A percentile compares a stretch with the other conserved stretches of the same genome.
Conservation (phyloP, 2,888 invertebrate species). For the Galeruca laticollis region DNA sequence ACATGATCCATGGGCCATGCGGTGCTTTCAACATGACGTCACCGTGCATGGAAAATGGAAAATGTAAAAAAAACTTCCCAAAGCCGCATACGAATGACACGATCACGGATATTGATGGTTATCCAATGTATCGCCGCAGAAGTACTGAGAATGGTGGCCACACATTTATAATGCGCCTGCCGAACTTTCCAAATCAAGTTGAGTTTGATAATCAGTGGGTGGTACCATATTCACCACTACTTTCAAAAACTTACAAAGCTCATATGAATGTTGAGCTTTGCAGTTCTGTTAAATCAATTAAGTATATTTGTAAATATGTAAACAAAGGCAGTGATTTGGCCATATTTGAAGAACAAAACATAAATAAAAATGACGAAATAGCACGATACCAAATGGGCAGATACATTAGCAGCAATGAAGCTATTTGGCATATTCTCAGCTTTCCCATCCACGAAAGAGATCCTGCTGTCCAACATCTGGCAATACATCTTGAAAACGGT, state of each 20-base stretch:
- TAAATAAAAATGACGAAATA: not conserved
- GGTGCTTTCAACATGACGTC: too few species aligned
- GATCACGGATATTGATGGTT: too few species aligned
- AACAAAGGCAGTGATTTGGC: too few species aligned
- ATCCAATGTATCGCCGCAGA: not conserved
- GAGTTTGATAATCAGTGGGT: slow-evolving; percentile 2
- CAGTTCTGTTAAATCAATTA: not conserved
- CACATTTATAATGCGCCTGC: not conserved
- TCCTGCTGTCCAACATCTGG: not conserved
- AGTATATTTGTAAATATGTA: too few species aligned
- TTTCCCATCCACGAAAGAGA: not conserved
- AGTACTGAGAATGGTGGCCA: not conserved
- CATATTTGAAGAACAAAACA: too few species aligned
- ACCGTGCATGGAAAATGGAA: too few species aligned
- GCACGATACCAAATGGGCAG: not conserved
- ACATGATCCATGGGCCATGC: too few species aligned
- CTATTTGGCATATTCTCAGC: too few species aligned
- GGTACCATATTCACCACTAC: not conserved
- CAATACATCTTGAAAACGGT: not conserved
- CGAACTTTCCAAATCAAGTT: not conserved
- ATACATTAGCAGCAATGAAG: not conserved
- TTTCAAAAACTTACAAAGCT: slow-evolving; percentile 2
- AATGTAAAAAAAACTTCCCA: too few species aligned
- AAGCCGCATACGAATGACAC: too few species aligned
- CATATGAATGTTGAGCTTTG: not conserved